Conservation (phyloP, 2,888 invertebrate genomes). For the Lepidocyrtinus sp. region DNA sequence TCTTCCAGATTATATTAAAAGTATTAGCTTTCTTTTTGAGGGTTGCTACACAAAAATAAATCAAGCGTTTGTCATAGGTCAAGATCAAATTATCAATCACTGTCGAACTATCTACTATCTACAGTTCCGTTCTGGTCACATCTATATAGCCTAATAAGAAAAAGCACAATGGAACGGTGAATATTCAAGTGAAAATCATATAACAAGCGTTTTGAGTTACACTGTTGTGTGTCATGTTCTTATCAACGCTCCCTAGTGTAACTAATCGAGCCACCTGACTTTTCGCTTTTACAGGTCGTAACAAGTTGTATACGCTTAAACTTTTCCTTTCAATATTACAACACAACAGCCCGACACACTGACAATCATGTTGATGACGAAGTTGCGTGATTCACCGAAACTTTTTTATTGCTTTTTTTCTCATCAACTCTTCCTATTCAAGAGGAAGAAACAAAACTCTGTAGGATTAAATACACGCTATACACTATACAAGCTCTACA, state of each 20-base stretch:
- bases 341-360: too few relatives aligned
- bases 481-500: too few relatives aligned
- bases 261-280: slow-evolving; percentile 16
- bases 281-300: neutral
- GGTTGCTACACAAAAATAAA: too few relatives aligned
- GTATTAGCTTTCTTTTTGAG: too few relatives aligned
- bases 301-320: slow-evolving; percentile 14
- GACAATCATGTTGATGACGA: slow-evolving; percentile 17
- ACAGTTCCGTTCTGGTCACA: too few relatives aligned
- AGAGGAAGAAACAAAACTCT: neutral
- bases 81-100: slow-evolving; percentile 50
- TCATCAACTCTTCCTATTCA: slow-evolving; percentile 20
- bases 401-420: slow-evolving; percentile 47
- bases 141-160: too few relatives aligned
- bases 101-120: slow-evolving; percentile 13
- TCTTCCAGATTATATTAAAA: too few relatives aligned
- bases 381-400: slow-evolving; percentile 42
- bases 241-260: too few relatives aligned
- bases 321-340: neutral
- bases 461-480: neutral
- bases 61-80: slow-evolving; percentile 33
- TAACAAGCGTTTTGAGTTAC: too few relatives aligned
- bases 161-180: too few relatives aligned
- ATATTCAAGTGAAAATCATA: too few relatives aligned
- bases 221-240: too few relatives aligned